Conservation (phyloP, 2,797 vertebrate genomes). For the Graptemys geographica region DNA sequence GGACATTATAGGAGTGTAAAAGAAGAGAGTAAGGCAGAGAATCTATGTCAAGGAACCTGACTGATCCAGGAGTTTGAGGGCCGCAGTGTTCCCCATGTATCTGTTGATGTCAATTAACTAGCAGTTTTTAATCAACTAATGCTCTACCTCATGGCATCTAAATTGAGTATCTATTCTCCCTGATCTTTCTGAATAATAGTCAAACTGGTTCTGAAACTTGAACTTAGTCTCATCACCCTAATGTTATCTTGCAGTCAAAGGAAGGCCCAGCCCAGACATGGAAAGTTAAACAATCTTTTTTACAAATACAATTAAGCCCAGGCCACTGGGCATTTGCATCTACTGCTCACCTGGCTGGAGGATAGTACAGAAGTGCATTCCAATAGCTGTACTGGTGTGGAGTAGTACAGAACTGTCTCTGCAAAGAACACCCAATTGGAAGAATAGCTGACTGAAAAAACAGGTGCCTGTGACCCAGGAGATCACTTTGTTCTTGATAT, state of each 20-base stretch:
- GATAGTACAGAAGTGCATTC: accelerated
- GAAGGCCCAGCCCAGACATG: neutral
- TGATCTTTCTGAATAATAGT: constrained; percentile 52
- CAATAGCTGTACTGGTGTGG: neutral
- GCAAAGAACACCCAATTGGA: neutral
- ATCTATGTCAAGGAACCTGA: neutral
- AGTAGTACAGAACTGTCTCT: neutral
- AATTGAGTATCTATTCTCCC: constrained; percentile 50
- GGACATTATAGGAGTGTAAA: neutral
- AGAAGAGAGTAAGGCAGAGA: accelerated
- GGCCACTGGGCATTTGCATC: neutral
- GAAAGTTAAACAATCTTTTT: neutral
- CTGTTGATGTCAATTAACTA: constrained; percentile 20
- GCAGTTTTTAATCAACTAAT: constrained; percentile 56
- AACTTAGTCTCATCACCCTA: constrained; percentile 10
- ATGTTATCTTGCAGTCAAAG: neutral
- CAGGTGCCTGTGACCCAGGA: neutral
- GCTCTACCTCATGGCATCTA: constrained; percentile 23
- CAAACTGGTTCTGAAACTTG: constrained; percentile 57
- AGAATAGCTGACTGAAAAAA: neutral
- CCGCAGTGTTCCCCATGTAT: neutral
- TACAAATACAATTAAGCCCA: accelerated
- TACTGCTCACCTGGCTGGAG: neutral
- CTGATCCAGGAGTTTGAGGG: neutral
- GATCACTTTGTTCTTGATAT: accelerated